These are phyloP conservation scores for Ameiurus melas DNA, from an alignment of 2,113 vertebrate genomes.

Conservation along the genomic window DNA sequence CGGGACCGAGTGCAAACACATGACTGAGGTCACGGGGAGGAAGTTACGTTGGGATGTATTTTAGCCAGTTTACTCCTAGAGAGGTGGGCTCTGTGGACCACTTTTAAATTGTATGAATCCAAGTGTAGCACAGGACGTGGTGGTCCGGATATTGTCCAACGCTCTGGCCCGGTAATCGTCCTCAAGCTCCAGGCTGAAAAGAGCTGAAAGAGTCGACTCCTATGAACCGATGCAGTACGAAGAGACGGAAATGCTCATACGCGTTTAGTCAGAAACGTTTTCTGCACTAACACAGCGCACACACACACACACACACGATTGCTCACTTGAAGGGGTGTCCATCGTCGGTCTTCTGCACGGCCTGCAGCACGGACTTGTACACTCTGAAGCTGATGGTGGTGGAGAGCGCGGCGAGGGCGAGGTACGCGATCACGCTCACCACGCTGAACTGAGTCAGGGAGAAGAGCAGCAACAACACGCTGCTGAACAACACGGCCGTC, in stretches of 20 bases:
- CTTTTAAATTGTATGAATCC: no score
- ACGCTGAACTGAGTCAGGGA: constrained; percentile 99
- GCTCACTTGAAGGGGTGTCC: constrained; percentile 98
- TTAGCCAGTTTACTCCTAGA: no score
- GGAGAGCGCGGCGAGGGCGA: constrained; percentile 91
- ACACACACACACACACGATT: no score
- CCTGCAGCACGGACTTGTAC: constrained; percentile 98
- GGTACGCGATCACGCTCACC: constrained; percentile 93
- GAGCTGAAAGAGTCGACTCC: neutral
- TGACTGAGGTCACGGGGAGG: no score
- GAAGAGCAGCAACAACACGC: constrained; percentile 92
- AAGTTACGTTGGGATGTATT: no score
- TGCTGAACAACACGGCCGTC: constrained; percentile 90
- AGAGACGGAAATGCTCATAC: no score
- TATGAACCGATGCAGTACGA: neutral
- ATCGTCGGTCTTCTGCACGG: constrained; percentile 97
- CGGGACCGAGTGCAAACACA: no score
- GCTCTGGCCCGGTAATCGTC: no score
- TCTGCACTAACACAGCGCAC: neutral
- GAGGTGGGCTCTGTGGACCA: no score
- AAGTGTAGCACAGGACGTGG: no score
- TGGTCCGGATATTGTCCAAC: no score
- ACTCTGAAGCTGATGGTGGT: constrained; percentile 99
- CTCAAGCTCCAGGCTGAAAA: no score
- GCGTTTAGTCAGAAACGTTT: neutral